Percentiles rank a stretch among this genome's conserved stretches.
These are phyloP conservation scores for Oikopleura vanhoeffeni DNA, from an alignment of 23 tunicate species.

Conservation along the genomic window DNA sequence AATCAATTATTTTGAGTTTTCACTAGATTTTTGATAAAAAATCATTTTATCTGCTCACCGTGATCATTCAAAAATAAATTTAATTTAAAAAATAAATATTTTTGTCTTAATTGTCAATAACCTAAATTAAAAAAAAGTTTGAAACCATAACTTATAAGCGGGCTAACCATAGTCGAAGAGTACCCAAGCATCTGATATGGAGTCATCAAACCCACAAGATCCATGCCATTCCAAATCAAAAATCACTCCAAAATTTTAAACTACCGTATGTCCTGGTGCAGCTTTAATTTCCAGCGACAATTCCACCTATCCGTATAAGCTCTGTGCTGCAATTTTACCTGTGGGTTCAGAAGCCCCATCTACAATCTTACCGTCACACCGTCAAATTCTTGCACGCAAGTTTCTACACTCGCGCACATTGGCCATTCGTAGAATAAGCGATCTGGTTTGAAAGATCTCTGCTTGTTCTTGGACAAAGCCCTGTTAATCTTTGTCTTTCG, in stretches of 20 bases:
- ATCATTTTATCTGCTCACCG: too few relatives aligned
- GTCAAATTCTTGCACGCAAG: background rate
- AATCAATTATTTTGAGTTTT: too few relatives aligned
- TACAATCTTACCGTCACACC: background rate
- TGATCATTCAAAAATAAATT: too few relatives aligned
- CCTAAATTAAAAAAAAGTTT: too few relatives aligned
- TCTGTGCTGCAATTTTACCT: background rate
- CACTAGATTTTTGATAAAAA: too few relatives aligned
- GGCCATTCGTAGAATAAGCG: background rate
- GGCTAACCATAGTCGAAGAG: too few relatives aligned
- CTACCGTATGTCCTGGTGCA: background rate
- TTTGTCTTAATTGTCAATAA: too few relatives aligned
- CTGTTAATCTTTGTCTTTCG: background rate
- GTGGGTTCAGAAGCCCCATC: background rate
- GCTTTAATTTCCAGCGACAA: background rate
- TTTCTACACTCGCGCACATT: background rate
- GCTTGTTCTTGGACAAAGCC: background rate
- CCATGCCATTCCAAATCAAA: conserved; percentile 3
- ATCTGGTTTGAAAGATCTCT: background rate
- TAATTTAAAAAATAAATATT: too few relatives aligned
- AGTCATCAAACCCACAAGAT: background rate
- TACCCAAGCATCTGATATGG: background rate
- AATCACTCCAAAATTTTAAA: background rate
- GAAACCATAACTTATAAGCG: too few relatives aligned
- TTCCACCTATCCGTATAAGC: background rate